Evolutionary conservation across 2,888 invertebrate species (phyloP), one percentile per base, ranked within the genome.

Genomic region (Patella pellucida): DNA sequence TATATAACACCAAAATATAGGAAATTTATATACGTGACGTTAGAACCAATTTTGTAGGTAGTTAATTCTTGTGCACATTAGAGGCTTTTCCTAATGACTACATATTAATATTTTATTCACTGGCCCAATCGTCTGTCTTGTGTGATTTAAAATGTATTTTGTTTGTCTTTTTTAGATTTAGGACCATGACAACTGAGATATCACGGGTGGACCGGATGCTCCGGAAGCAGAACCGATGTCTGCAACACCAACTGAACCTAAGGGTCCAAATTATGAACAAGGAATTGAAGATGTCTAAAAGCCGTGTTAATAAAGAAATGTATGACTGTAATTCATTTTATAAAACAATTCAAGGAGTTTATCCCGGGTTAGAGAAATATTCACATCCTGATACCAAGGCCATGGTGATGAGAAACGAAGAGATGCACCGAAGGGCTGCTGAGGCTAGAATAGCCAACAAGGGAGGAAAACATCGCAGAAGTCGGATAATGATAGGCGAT

Each of bases 161-260:
- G 9, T 9, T 41, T 41, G 41, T 41, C 41, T 41, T 23, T 27
- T 31, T 23, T 27, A 71, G 52, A 15, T 71, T 52, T 27, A 9
- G 27, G 52, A 23, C n/a, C 11, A 31, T 69, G 69, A 31, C 74
- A 19, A 52, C 27, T n/a, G 74, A 74, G 15, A 69, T 74, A 50
- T 54, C 52, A n/a, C 69, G 69, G 69, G 56, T 69, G 2, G 74
- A 74, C 69, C 68, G 74, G 3, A 69, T 74, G 69, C 56, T 74
- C 69, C 74, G 74, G n/a, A 69, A 74, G 52, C 69, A 56, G 56
- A 74, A 74, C 62, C 31, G 14, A 15, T 69, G 52, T 54, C 74
- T 74, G 16, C 74, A 74, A 56, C 51, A 56, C 19, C 74, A 74
- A 31, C 69, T 74, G 23, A 54, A 74, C 68, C 69, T 74, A 27